Percentiles rank a stretch among this genome's conserved stretches.
These are phyloP conservation scores for Sacculina carcini DNA, from an alignment of 2,888 invertebrate genomes.

Conservation along the genomic window DNA sequence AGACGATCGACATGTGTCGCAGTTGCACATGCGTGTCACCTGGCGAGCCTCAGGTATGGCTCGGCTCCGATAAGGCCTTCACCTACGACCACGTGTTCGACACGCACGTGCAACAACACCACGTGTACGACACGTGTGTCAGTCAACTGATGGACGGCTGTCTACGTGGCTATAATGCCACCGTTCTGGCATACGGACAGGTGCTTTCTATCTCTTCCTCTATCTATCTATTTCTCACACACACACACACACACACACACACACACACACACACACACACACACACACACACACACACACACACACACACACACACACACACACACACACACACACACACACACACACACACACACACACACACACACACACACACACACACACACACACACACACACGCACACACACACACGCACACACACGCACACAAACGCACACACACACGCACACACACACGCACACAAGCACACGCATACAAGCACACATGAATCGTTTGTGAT, in stretches of 20 bases:
- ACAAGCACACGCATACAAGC: background rate
- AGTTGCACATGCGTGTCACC: slow-evolving; percentile 69
- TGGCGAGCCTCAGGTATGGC: slow-evolving; percentile 66
- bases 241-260: background rate
- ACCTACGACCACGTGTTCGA: slow-evolving; percentile 93
- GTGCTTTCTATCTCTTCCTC: too few relatives aligned
- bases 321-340: background rate
- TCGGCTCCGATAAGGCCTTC: slow-evolving; percentile 80
- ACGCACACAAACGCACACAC: background rate
- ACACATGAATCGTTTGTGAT: background rate
- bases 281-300: background rate
- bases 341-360: background rate
- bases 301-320: background rate
- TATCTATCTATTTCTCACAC: too few relatives aligned
- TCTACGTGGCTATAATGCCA: slow-evolving; percentile 89
- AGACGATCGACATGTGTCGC: slow-evolving; percentile 80
- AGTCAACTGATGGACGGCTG: slow-evolving; percentile 66
- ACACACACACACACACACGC: background rate
- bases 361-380: background rate
- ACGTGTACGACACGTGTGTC: slow-evolving; percentile 59
- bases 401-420: background rate
- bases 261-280: background rate
- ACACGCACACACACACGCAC: background rate
- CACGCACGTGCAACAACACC: slow-evolving; percentile 39
- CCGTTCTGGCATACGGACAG: slow-evolving; percentile 88